Conservation (phyloP, 2,888 invertebrate genomes). For the Thyatira batis region DNA sequence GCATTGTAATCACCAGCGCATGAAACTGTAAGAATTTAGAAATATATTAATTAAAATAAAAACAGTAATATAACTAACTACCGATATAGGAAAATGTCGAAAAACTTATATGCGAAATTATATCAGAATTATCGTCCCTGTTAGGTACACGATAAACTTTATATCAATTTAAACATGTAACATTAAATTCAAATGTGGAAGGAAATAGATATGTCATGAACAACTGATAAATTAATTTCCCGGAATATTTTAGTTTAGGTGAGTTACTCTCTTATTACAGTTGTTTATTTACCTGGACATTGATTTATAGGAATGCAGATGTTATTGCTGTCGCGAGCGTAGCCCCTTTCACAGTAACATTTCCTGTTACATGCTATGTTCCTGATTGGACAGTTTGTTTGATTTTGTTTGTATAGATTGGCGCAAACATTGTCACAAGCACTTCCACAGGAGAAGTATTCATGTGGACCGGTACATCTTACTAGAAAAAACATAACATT, state of each 20-base stretch:
- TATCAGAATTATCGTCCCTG: no score
- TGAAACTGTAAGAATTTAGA: neutral
- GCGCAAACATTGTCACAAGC: constrained; percentile 47
- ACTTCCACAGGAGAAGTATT: constrained; percentile 38
- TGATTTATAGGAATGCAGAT: constrained; percentile 38
- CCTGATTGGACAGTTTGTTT: constrained; percentile 36
- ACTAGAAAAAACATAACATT: neutral
- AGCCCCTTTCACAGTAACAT: constrained; percentile 48
- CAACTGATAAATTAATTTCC: no score
- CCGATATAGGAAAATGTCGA: no score
- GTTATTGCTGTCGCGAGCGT: constrained; percentile 37
- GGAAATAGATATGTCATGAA: no score
- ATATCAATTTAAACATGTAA: no score
- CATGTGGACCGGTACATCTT: constrained; percentile 19
- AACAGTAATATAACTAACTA: neutral
- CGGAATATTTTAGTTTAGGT: no score
- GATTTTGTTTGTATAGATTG: constrained; percentile 28
- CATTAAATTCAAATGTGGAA: no score
- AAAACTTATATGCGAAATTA: no score
- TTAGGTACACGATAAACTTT: no score
- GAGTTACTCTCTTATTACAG: no score
- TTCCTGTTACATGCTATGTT: constrained; percentile 39
- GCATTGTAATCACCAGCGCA: constrained; percentile 19
- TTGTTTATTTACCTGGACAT: constrained; percentile 24
- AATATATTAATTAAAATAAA: constrained; percentile 8